Evolutionary conservation across 2,113 vertebrate genomes (phyloP).

Genomic region (Macroglossus sobrinus): DNA sequence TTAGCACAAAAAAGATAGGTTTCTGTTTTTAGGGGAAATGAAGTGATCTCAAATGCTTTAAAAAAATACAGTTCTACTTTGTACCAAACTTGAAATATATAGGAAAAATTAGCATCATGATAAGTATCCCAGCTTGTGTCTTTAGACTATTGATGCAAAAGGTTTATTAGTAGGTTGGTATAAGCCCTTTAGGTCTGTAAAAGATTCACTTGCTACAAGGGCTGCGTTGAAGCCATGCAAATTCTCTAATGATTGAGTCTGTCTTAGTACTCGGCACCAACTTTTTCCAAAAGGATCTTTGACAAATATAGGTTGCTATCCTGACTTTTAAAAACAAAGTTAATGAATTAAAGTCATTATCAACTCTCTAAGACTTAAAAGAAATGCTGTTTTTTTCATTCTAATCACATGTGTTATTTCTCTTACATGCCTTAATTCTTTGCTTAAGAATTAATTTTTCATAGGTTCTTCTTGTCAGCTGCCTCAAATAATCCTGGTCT

Average conservation of each 20-base stretch:
- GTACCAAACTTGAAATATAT: neutral
- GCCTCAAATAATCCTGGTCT: neutral
- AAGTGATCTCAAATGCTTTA: neutral
- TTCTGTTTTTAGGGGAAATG: slow-evolving; percentile 3
- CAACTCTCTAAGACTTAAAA: neutral
- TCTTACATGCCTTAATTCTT: neutral
- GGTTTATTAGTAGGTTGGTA: neutral
- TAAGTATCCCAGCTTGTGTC: neutral
- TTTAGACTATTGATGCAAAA: neutral
- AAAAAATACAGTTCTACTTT: neutral
- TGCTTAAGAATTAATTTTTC: neutral
- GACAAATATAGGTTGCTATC: neutral
- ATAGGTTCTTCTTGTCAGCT: neutral
- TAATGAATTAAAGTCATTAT: neutral
- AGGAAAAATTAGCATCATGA: neutral
- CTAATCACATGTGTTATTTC: neutral
- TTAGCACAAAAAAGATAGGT: neutral
- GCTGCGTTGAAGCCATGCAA: neutral
- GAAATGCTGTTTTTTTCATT: neutral
- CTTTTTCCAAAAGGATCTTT: neutral
- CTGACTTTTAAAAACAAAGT: neutral
- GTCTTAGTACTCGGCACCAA: no score
- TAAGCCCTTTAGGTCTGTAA: neutral
- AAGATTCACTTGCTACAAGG: neutral
- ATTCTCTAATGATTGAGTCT: neutral